Base-by-base conservation (phyloP, 1,140 invertebrate genomes). In the Camponotus floridanus region DNA sequence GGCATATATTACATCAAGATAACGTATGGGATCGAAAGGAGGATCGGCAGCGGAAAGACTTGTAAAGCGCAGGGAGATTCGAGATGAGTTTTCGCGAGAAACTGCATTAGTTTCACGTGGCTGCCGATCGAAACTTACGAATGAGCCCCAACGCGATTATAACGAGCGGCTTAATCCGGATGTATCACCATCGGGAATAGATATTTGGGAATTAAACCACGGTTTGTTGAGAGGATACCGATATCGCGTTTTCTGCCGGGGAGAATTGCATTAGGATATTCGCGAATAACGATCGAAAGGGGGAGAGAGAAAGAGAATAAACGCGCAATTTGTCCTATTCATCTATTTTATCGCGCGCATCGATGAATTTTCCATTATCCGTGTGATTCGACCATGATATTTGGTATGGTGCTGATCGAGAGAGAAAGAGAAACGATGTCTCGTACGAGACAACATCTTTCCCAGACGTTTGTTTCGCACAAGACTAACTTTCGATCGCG, bases 301-400 rank as follows among this genome's bases (percentile, higher is more conserved):
- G 42, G 15, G 45, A 15, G 11, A 15, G 45, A 13, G 45, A 48
- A 15, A 51, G 48, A 51, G 39, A 64, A 18, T 42, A n/a, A 73
- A 45, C 51, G 36, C 36, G 65, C 65, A 81, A 81, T 81, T 71
- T 81, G 51, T 55, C 31, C 79, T 5, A n/a, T 59, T 61, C 78
- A 26, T 42, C 36, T 39, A 18, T 73, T 81, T 81, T 59, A 81
- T 68, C n/a, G 11, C 67, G 73, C 67, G 79, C 36, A 59, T 36
- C 39, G 67, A n/a, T 61, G 36, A 45, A 73, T 81, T 81, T 81
- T 7, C 79, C 67, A 81, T 81, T 81, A 81, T 59, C 3, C n/a
- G 9, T 39, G 48, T 55, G 36, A 48, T 57, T 55, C 39, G n/a
- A 42, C 13, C 45, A n/a, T 51, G 62, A 9, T 3, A 13, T 5